A percentile compares a stretch with the other conserved stretches of the same genome.
Evolutionary conservation across 2,888 invertebrate genomes (phyloP).

Genomic region (Eulithis testata): DNA sequence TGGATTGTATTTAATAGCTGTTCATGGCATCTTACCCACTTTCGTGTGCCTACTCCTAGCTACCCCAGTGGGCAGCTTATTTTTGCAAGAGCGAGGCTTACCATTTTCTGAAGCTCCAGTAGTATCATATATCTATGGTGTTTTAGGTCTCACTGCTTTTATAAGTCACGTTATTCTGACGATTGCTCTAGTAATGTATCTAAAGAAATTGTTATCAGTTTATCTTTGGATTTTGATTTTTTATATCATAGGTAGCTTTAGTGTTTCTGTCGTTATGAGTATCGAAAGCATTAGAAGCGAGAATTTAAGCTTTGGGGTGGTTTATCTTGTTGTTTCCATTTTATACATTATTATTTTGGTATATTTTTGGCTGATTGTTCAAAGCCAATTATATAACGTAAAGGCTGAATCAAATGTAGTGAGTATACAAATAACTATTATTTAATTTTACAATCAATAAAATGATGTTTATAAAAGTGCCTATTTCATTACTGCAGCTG

Average conservation of each 20-base stretch:
- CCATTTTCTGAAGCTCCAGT: constrained; percentile 34
- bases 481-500: too few species aligned
- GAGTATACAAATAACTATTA: constrained; percentile 49
- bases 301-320: constrained; percentile 18
- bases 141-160: constrained; percentile 11
- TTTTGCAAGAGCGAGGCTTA: constrained; percentile 43
- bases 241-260: constrained; percentile 44
- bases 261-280: constrained; percentile 40
- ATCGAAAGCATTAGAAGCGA: constrained; percentile 37
- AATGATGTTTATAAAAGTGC: background rate
- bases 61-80: constrained; percentile 35
- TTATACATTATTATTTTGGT: constrained; percentile 41
- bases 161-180: constrained; percentile 4
- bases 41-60: constrained; percentile 42
- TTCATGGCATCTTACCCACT: constrained; percentile 50
- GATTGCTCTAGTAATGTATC: background rate
- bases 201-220: constrained; percentile 17
- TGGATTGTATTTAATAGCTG: constrained; percentile 46
- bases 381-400: constrained; percentile 43
- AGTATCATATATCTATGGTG: constrained; percentile 40
- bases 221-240: constrained; percentile 45
- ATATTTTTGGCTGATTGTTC: constrained; percentile 55
- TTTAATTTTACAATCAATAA: constrained; percentile 29
- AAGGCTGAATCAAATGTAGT: constrained; percentile 48
- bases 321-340: constrained; percentile 34